Evolutionary conservation across 2,888 invertebrate species (phyloP), one percentile per base, ranked within the genome.

Genomic region (Aporophyla lueneburgensis): DNA sequence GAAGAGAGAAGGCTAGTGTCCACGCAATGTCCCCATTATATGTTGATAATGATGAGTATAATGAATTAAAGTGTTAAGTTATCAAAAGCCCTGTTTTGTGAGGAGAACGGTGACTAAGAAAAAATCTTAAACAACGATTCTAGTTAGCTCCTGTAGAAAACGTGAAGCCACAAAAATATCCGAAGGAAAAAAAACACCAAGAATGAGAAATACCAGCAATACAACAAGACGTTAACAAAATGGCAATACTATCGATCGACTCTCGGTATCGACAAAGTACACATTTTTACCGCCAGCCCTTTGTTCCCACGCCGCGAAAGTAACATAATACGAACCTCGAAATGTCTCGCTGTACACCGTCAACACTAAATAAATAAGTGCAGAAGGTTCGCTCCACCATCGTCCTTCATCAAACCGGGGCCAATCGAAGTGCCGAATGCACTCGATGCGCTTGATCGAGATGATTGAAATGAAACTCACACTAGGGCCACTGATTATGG

Each of bases 291-390:
- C 33, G 43, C 40, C 80, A 82, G 63, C 40, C 61, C 19, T 72
- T 79, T 74, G 74, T 86, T 86, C 86, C 53, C 86, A 85, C 73
- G 68, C 21, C 27, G 40, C 71, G 58, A 76, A 24, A 68, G 76
- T 46, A 74, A 73, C 46, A 56, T 70, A 71, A 86, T 68, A 84
- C 65, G 66, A 33, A 4, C 2, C 63, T 61, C 10, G 1, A 61
- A 82, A 54, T 51, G 49, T n/a, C 53, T 73, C 33, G 16, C 0
- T n/a, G 16, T 49, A 33, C 27, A 61, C 0, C 5, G 43, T 46
- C 19, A n/a, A 56, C 16, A 76, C 10, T 27, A 43, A 65, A 24
- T 2, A 46, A 14, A 27, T 27, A 16, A 2, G 10, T 19, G 27
- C 66, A 76, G 54, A 66, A 76, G n/a, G 24, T n/a, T n/a, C n/a